Evolutionary conservation across 2,888 invertebrate species (phyloP), one percentile per base, ranked within the genome.

Genomic region (Drosophila subquinaria): DNA sequence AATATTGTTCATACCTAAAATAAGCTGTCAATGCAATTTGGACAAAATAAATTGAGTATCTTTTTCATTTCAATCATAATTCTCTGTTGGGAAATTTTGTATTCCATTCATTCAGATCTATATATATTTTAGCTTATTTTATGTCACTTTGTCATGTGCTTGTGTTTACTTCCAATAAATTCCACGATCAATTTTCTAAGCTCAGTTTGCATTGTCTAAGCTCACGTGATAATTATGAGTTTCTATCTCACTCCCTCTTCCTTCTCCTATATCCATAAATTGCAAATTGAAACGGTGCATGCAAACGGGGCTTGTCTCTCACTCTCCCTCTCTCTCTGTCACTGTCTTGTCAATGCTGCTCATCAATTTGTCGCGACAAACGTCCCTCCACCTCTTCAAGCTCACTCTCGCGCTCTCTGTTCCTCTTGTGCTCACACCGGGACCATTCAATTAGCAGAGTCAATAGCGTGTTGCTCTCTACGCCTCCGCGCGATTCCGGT

Each of bases 371-470:
- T 45, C 47, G 48, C 33, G 10, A n/a, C 47, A 27, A 48, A 27
- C 27, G 42, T 45, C 43, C 48, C 33, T 11, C n/a, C 47, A 27
- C 57, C 35, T 40, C 48, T 50, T 27, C 23, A 13, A 15, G n/a
- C 5, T 38, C 23, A 38, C 30, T 27, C 47, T 61, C 4, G 10
- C 23, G 23, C 38, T 43, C 38, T 53, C 23, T 55, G 36, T 40
- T 43, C 17, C 56, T 68, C 35, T 65, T 43, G 5, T 11, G 30
- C 48, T 51, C 48, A 13, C 43, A 53, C 47, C 35, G 27, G n/a
- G 51, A 61, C 17, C 59, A 79, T 78, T 88, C 86, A 86, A 86
- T 86, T 86, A 86, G 88, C 80, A 88, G 77, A 81, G 88, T 86
- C 83, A 86, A 86, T 80, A 88, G 80, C 55, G 65, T 60, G 69